These are phyloP conservation scores for Diadophis punctatus DNA, from an alignment of 2,113 vertebrate species.

Conservation along the genomic window DNA sequence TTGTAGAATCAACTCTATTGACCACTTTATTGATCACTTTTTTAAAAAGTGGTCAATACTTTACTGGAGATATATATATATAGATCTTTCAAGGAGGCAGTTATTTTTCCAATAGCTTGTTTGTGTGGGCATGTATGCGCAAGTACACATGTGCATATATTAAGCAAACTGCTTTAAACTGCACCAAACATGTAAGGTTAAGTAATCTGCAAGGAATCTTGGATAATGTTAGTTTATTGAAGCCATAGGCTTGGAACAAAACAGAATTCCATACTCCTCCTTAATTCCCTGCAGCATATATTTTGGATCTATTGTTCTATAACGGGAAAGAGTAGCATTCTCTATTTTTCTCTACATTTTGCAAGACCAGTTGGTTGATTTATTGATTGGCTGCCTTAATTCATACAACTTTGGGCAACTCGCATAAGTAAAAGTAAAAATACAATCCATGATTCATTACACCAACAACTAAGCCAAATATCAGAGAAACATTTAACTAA, in stretches of 20 bases:
- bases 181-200: neutral
- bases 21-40: neutral
- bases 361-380: neutral
- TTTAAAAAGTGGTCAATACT: neutral
- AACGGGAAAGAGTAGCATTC: neutral
- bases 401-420: neutral
- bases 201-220: neutral
- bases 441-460: neutral
- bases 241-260: neutral
- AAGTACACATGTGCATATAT: neutral
- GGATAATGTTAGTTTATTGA: neutral
- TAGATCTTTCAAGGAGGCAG: neutral
- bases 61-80: neutral
- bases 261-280: neutral
- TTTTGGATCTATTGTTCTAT: neutral
- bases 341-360: too few species aligned
- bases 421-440: neutral
- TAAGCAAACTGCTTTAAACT: neutral
- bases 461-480: neutral
- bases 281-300: neutral
- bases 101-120: neutral
- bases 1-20: neutral
- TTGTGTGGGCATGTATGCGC: neutral
- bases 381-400: neutral
- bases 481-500: neutral